These are phyloP conservation scores for Cheilosia scutellata DNA, from an alignment of 2,888 invertebrate genomes.

Conservation along the genomic window DNA sequence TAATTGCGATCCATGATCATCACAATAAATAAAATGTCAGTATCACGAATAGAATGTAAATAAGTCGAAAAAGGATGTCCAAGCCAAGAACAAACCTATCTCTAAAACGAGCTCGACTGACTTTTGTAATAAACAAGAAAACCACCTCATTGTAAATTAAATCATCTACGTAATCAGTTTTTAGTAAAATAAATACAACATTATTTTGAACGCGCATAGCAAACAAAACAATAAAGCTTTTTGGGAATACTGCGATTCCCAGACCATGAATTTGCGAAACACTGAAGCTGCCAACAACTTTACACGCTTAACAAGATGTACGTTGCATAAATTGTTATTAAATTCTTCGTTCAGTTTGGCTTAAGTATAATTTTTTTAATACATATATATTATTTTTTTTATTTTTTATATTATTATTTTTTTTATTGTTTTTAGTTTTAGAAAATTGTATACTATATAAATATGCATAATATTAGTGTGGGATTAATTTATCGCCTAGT, in stretches of 20 bases:
- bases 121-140: slow-evolving; percentile 8
- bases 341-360: slow-evolving; percentile 71
- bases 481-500: slow-evolving; percentile 65
- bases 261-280: slow-evolving; percentile 49
- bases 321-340: slow-evolving; percentile 58
- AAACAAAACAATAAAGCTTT: slow-evolving; percentile 25
- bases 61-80: slow-evolving; percentile 53
- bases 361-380: slow-evolving; percentile 51
- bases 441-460: slow-evolving; percentile 17
- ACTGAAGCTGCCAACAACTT: slow-evolving; percentile 72
- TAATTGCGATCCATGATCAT: slow-evolving; percentile 36
- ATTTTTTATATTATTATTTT: too few relatives aligned
- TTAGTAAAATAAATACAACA: slow-evolving; percentile 26
- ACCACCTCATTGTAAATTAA: slow-evolving; percentile 64
- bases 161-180: slow-evolving; percentile 45
- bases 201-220: slow-evolving; percentile 41
- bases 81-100: slow-evolving; percentile 30
- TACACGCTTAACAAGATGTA: slow-evolving; percentile 70
- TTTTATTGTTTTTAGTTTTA: slow-evolving; percentile 29
- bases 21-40: slow-evolving; percentile 36
- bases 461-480: slow-evolving; percentile 53
- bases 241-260: slow-evolving; percentile 49
- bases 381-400: slow-evolving; percentile 20
- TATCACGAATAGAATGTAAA: slow-evolving; percentile 60
- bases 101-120: slow-evolving; percentile 4